Evolutionary conservation across 2,888 invertebrate genomes (phyloP).

Genomic region (Latrodectus elegans): DNA sequence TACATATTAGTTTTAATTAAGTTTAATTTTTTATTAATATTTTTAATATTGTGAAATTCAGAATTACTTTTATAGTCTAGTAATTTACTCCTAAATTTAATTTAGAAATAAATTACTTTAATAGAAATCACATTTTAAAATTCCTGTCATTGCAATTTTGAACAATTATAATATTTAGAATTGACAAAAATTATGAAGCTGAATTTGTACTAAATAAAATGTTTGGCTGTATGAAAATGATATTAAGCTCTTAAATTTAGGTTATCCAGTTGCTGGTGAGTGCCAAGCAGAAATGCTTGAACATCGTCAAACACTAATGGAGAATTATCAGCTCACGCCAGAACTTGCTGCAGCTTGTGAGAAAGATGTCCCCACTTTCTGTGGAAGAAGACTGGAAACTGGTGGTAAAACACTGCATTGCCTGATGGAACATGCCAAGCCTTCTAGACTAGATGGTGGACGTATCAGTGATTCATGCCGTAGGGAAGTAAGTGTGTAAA

Average conservation of each 20-base stretch:
- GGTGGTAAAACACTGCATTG: conserved; percentile 96
- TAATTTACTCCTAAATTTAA: not conserved
- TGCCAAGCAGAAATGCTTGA: conserved; percentile 93
- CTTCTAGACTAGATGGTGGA: conserved; percentile 51
- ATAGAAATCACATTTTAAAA: too few species aligned
- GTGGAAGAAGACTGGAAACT: conserved; percentile 80
- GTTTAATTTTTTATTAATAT: too few species aligned
- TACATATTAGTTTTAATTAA: too few species aligned
- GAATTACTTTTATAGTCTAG: not conserved
- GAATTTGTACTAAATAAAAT: too few species aligned
- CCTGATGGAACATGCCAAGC: conserved; percentile 89
- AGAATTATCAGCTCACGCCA: conserved; percentile 93
- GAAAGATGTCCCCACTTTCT: conserved; percentile 86
- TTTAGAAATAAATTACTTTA: not conserved
- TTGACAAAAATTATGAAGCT: too few species aligned
- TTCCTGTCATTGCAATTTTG: too few species aligned
- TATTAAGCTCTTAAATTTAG: conserved; percentile 69
- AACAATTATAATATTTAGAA: not conserved
- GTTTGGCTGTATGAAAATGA: not conserved
- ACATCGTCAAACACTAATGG: conserved; percentile 92
- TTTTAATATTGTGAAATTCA: not conserved
- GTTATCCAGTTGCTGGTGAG: conserved; percentile 82
- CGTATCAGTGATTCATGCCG: conserved; percentile 83
- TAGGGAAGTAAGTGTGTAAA: conserved; percentile 79
- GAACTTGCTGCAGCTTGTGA: conserved; percentile 92